phyloP scores from a whole-genome alignment of 1,140 invertebrate genomes.

The Heliconius himera region DNA sequence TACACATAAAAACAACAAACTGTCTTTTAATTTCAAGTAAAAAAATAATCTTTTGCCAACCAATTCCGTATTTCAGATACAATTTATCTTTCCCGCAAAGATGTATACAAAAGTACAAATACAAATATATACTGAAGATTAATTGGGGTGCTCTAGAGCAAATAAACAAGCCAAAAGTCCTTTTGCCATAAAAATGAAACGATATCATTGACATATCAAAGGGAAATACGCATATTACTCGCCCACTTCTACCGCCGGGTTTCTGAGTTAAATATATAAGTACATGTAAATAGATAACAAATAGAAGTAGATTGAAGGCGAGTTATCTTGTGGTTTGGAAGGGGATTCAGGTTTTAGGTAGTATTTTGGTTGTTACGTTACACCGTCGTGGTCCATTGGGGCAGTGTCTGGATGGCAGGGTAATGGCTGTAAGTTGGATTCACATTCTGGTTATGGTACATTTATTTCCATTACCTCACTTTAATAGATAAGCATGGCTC shows the following conservation, averaged over 20 bases:
- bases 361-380: background rate
- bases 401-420: too few species aligned
- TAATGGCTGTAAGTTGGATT: too few species aligned
- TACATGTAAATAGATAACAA: background rate
- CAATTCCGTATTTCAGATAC: constrained; percentile 5
- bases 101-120: background rate
- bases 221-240: background rate
- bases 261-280: background rate
- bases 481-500: too few species aligned
- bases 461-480: too few species aligned
- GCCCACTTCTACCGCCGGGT: background rate
- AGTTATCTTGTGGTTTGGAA: background rate
- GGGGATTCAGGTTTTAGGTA: background rate
- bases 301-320: background rate
- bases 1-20: background rate
- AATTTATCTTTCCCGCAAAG: background rate
- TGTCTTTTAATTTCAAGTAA: constrained; percentile 3
- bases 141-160: constrained; percentile 23
- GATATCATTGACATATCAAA: constrained; percentile 23
- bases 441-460: too few species aligned
- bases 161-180: constrained; percentile 18
- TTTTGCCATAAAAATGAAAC: constrained; percentile 16
- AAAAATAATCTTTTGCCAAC: constrained; percentile 2
- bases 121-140: constrained; percentile 18
- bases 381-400: too few species aligned